Evolutionary conservation across 1,140 invertebrate species (phyloP), one percentile per base, ranked within the genome.

Genomic region (Drosophila dunni): DNA sequence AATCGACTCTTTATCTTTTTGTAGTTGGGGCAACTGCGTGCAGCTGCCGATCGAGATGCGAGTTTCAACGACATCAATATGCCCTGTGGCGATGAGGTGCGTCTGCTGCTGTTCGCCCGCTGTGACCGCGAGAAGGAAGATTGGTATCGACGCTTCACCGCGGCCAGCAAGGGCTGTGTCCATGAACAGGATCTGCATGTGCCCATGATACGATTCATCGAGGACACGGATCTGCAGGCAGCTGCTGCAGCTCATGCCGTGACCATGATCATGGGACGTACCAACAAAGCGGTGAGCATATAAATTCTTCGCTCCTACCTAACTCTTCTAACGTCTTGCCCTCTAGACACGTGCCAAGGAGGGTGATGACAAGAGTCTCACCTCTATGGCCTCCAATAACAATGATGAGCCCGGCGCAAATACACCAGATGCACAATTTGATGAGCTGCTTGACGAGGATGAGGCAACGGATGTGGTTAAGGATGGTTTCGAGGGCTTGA

Each of bases 61-160:
- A 79, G 78, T 9, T 42, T 85, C 5, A 80, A 70, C 5, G 82
- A 91, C 4, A 79, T 82, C 1, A 81, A 69, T 2, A 63, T 92
- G 8, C 86, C 91, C 2, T 90, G 89, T 33, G 91, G 91, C 33
- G 92, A 92, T 78, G 92, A 92, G 65, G 79, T 88, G 44, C 81
- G 91, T 33, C 90, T 94, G 13, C 95, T 95, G 84, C 91, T 98
- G 56, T 98, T 98, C 93, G 95, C 96, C 3, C 93, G 97, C 70
- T 95, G 96, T 56, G 95, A 96, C 81, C 93, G 97, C 51, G 97
- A 98, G 79, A 98, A 98, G 92, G 97, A 98, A 93, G 95, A 97
- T 79, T 98, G 97, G 97, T 92, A 91, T 80, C 81, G 91, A 11
- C 88, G 91, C 33, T 92, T 92, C 34, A n/a, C 48, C 1, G 57